Evolutionary conservation across 92 coral and sea anemone genomes (phyloP), one percentile per base, ranked within the genome.

Genomic region (Anthopleura xanthogrammica): DNA sequence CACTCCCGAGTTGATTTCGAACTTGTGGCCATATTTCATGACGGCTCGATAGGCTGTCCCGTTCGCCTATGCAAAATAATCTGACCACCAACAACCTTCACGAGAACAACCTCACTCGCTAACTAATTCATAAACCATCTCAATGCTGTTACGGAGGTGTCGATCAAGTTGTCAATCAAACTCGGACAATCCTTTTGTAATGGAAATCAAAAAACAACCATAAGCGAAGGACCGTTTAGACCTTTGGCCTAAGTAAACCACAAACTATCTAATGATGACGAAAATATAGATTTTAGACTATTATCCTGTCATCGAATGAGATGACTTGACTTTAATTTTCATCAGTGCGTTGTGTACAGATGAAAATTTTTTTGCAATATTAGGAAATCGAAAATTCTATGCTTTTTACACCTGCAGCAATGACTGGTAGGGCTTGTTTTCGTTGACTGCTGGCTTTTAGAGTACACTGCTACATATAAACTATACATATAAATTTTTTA

Each of bases 1-100:
- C 86, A 87, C 17, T 92, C 93, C 72, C 91, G 83, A 7, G 77
- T 81, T 29, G 95, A 58, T 83, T 88, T 91, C 23, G 90, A 64
- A 75, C 65, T 91, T 16, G 87, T 79, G 57, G 88, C 83, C 94
- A 91, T 90, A 19, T 52, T 46, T 76, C 48, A 52, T 55, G 40
- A 22, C 50, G 46, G 39, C 55, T 60, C 73, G 42, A 50, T 50
- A 43, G 56, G 84, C 65, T 72, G 77, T 71, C 84, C 39, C 52
- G 70, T n/a, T 10, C 8, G n/a, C 17, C 58, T 11, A 24, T 22
- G 10, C 76, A 81, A 42, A 81, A 81, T 62, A 81, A 46, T 24
- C 80, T 48, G 19, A 54, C 41, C 60, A 81, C 66, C 64, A 68
- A 65, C 24, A 23, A 3, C 83, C 83, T 19, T 43, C 22, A 10